These are phyloP conservation scores for Diploptera punctata DNA, from an alignment of 2,888 invertebrate genomes.

Conservation along the genomic window DNA sequence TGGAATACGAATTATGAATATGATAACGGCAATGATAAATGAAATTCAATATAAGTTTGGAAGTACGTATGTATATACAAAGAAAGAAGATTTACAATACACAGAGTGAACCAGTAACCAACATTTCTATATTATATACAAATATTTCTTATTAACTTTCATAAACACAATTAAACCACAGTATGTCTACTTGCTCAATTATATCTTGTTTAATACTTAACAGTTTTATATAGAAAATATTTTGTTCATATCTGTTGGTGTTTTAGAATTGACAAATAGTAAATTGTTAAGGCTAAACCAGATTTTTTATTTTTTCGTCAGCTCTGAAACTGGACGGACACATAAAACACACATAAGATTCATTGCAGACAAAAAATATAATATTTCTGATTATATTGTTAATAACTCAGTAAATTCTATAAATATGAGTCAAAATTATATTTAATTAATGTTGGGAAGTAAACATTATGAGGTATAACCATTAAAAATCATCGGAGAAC, in stretches of 20 bases:
- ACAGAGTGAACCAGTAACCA: slow-evolving; percentile 9
- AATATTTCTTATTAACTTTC: neutral
- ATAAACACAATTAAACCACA: neutral
- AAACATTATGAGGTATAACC: no score
- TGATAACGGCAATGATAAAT: neutral
- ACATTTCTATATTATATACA: neutral
- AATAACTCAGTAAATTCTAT: no score
- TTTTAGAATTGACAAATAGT: neutral
- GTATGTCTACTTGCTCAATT: neutral
- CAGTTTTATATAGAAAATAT: neutral
- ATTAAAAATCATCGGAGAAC: no score
- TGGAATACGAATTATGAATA: neutral
- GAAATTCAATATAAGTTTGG: neutral
- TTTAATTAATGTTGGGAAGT: no score
- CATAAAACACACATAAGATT: neutral
- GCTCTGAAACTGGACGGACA: neutral
- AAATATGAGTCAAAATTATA: no score
- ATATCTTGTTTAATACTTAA: neutral
- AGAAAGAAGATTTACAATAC: neutral
- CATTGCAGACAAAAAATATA: no score
- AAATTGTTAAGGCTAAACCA: neutral
- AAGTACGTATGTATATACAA: slow-evolving; percentile 1
- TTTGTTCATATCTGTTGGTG: neutral
- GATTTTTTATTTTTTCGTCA: neutral
- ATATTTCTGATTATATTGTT: no score